Base-by-base conservation (phyloP, 2,113 vertebrate genomes). In the Brachyistius frenatus region DNA sequence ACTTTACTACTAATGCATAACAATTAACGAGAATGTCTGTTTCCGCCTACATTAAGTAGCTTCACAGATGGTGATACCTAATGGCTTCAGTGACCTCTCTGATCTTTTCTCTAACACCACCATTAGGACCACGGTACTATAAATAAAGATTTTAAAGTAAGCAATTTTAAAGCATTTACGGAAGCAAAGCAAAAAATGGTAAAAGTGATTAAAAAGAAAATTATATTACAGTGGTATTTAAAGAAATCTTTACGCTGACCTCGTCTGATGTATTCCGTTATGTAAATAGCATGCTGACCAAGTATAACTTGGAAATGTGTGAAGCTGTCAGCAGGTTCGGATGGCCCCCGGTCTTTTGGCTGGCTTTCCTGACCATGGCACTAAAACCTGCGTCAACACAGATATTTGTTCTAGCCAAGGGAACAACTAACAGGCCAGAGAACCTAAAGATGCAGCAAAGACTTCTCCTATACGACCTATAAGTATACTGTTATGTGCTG, bases 251-350 rank as follows among this genome's bases (percentile, higher is more conserved):
- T 31, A 75, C 2, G 23, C 49, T 52, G 58, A 41, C 37, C 66
- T 50, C 52, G 54, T 37, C 31, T 61, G 69, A 60, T 35, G 31
- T 53, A 11, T 47, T 35, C 46, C 66, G 41, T 61, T 76, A 69
- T 66, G 6, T 57, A 76, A 78, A 73, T 76, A 37, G 54, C 2
- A 33, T 70, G 67, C 39, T 67, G 55, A 57, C 81, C 49, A 32
- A 73, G 62, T 50, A 30, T 58, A 52, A 35, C 30, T 82, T 67
- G 5, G 71, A 74, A 63, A 13, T 55, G 33, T 49, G 61, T 56
- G 41, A 60, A 39, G 44, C 31, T 55, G 73, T 85, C 76, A 83
- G 69, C 73, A 76, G 35, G 50, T 78, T 75, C 3, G 23, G 57
- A 68, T 52, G 44, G 53, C 67, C 35, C 36, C 23, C 36, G 46